Conservation (phyloP, 2,113 vertebrate species). For the Aphelocoma coerulescens region DNA sequence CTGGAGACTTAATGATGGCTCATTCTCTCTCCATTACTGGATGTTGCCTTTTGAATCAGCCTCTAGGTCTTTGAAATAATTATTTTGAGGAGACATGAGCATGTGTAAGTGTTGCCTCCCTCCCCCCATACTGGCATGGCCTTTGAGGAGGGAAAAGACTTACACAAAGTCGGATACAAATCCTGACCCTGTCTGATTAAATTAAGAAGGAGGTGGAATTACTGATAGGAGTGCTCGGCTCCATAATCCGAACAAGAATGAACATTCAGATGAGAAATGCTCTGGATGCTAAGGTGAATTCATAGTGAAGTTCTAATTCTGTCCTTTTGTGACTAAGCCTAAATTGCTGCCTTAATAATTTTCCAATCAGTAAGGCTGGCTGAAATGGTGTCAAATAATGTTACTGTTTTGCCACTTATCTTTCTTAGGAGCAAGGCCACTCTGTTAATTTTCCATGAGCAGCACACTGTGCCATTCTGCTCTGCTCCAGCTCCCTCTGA, state of each 20-base stretch:
- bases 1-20: background rate
- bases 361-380: background rate
- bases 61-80: background rate
- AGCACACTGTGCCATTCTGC: background rate
- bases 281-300: background rate
- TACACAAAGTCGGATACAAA: background rate
- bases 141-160: background rate
- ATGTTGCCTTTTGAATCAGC: background rate
- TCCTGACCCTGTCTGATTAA: background rate
- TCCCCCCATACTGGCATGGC: background rate
- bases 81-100: background rate
- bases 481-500: background rate
- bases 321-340: background rate
- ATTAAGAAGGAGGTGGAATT: background rate
- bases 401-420: background rate
- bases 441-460: background rate
- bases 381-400: background rate
- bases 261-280: background rate
- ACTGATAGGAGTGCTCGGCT: background rate
- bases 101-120: background rate
- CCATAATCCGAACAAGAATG: background rate
- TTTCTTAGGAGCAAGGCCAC: background rate
- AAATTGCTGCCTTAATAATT: background rate
- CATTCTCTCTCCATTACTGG: background rate
- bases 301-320: constrained; percentile 1